Conservation (phyloP, 2,888 invertebrate genomes). For the Nomada ruficornis region DNA sequence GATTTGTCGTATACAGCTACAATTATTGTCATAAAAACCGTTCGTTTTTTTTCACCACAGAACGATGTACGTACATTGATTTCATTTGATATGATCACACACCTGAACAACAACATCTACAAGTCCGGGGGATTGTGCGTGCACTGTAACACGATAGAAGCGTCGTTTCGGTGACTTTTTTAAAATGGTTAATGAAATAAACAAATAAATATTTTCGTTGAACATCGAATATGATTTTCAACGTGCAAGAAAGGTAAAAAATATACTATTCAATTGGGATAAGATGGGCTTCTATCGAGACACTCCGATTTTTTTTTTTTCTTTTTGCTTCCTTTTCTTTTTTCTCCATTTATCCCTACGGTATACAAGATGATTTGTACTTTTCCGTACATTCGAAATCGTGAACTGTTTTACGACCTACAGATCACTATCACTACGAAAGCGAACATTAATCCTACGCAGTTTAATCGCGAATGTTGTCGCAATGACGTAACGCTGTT, state of each 20-base stretch:
- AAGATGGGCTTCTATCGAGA: background rate
- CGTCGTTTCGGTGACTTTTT: background rate
- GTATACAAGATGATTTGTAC: slow-evolving; percentile 34
- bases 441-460: slow-evolving; percentile 51
- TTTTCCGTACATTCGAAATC: slow-evolving; percentile 35
- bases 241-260: background rate
- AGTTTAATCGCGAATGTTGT: slow-evolving; percentile 41
- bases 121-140: slow-evolving; percentile 9
- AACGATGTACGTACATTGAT: slow-evolving; percentile 24
- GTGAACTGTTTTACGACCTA: slow-evolving; percentile 38
- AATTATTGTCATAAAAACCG: slow-evolving; percentile 73
- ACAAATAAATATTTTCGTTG: background rate
- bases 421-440: slow-evolving; percentile 45
- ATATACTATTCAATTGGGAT: background rate
- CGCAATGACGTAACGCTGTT: slow-evolving; percentile 47
- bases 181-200: background rate
- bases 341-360: background rate
- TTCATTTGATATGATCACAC: slow-evolving; percentile 21
- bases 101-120: slow-evolving; percentile 30
- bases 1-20: slow-evolving; percentile 60
- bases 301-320: background rate
- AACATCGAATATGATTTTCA: background rate
- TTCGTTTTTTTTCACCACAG: slow-evolving; percentile 66
- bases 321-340: too few relatives aligned
- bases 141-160: slow-evolving; percentile 27